phyloP scores from a whole-genome alignment of 2,113 vertebrate genomes.

The Cryptotis parvus region DNA sequence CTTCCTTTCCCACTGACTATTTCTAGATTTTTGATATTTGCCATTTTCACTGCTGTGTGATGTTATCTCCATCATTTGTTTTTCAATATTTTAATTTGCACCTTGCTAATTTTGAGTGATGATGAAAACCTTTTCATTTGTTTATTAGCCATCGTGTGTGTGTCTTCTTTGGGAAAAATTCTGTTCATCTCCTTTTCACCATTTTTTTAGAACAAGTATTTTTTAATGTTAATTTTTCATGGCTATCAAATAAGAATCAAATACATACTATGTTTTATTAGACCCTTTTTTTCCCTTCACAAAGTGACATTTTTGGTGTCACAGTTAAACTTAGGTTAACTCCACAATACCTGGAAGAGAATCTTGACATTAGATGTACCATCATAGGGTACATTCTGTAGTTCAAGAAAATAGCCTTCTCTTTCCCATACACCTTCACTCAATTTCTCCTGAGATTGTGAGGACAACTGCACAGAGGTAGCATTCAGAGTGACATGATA shows the following conservation, averaged over 20 bases:
- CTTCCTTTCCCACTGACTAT: too few relatives aligned
- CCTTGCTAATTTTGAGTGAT: too few relatives aligned
- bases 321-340: slow-evolving; percentile 38
- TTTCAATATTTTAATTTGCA: too few relatives aligned
- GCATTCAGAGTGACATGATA: neutral
- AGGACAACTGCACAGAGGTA: too few relatives aligned
- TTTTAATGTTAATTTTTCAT: slow-evolving; percentile 45
- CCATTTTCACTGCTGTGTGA: too few relatives aligned
- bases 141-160: too few relatives aligned
- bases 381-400: slow-evolving; percentile 40
- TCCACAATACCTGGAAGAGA: neutral
- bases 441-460: slow-evolving; percentile 33
- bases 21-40: too few relatives aligned
- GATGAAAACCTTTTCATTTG: too few relatives aligned
- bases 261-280: neutral
- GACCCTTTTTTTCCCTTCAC: neutral
- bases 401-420: slow-evolving; percentile 23
- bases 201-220: neutral
- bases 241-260: neutral
- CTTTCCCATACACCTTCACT: neutral
- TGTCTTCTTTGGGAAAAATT: too few relatives aligned
- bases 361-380: slow-evolving; percentile 40
- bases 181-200: too few relatives aligned
- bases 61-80: too few relatives aligned
- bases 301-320: slow-evolving; percentile 35